Base-by-base conservation (phyloP, 2,113 vertebrate genomes). In the Leptocoma aspasia region DNA sequence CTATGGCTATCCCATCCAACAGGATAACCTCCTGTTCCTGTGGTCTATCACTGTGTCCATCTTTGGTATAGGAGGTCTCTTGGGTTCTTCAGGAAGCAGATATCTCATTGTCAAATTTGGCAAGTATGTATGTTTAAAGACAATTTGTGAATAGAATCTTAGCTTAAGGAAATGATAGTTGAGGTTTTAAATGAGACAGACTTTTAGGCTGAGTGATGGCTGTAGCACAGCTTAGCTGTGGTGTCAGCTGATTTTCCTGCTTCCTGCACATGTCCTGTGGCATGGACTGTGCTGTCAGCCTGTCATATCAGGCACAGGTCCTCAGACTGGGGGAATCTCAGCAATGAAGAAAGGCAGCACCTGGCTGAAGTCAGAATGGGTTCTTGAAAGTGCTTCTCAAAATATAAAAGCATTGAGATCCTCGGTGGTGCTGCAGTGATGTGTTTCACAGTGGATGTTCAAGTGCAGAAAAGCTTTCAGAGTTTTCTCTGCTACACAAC, bases 11-110 rank as follows among this genome's bases (percentile, higher is more conserved):
- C 97, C 98, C 15, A 86, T 98, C 75, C 93, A 89, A 2, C 95
- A 96, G 6, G 97, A 97, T 3, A 97, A 97, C 31, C 97, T 98
- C 71, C 90, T 98, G 86, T 94, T 98, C 75, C 97, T 98, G 26
- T 98, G 98, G 98, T 98, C 98, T 50, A 95, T 97, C 87, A 96
- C 96, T 0, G 97, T 98, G 70, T 98, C 98, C 15, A 95, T 98
- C 72, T 95, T 98, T 60, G 94, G 98, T 9, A 92, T 98, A 21
- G 98, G 98, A 54, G 98, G 97, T 15, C 91, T 98, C 93, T 39
- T 97, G 16, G 98, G 98, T 4, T 95, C 98, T 11, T 39, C 98
- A 66, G 96, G 97, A 86, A 98, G 98, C 5, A 97, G 98, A 53
- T 97, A 97, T 79, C 94, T 98, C 60, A 95, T 97, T 23, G 96